Percentiles rank a stretch among this genome's conserved stretches.
Evolutionary conservation across 2,113 vertebrate genomes (phyloP).

Genomic region (Grammomys surdaster): DNA sequence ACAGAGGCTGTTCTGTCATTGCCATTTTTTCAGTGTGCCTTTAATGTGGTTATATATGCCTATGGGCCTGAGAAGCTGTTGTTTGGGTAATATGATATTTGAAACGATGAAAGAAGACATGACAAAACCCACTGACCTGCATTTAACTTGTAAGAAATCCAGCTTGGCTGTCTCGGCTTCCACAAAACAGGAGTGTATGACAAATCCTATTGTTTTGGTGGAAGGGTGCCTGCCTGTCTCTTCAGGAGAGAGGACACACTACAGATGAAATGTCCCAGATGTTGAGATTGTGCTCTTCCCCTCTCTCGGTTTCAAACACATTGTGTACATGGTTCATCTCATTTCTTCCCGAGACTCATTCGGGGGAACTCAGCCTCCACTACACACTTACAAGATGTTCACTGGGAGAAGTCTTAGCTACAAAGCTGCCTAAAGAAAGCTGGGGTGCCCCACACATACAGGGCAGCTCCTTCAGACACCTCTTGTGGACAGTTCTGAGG

Average conservation of each 20-base stretch:
- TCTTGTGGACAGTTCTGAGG: neutral
- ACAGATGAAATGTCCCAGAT: constrained; percentile 40
- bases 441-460: neutral
- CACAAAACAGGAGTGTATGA: constrained; percentile 40
- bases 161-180: constrained; percentile 55
- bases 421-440: neutral
- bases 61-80: constrained; percentile 33
- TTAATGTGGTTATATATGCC: constrained; percentile 35
- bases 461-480: constrained; percentile 19
- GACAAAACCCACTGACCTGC: constrained; percentile 40
- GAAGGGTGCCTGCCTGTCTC: constrained; percentile 49
- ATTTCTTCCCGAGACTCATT: neutral
- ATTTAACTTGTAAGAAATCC: constrained; percentile 71
- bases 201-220: constrained; percentile 38
- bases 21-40: constrained; percentile 62
- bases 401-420: constrained; percentile 7
- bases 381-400: neutral
- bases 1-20: constrained; percentile 9
- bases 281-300: constrained; percentile 30
- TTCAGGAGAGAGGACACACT: constrained; percentile 4
- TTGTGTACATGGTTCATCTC: neutral
- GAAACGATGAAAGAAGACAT: constrained; percentile 65
- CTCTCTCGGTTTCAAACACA: constrained; percentile 45
- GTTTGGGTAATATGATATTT: constrained; percentile 52
- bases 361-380: neutral